Conservation (phyloP, 2,888 invertebrate genomes). For the Lasioglossum leucozonium region DNA sequence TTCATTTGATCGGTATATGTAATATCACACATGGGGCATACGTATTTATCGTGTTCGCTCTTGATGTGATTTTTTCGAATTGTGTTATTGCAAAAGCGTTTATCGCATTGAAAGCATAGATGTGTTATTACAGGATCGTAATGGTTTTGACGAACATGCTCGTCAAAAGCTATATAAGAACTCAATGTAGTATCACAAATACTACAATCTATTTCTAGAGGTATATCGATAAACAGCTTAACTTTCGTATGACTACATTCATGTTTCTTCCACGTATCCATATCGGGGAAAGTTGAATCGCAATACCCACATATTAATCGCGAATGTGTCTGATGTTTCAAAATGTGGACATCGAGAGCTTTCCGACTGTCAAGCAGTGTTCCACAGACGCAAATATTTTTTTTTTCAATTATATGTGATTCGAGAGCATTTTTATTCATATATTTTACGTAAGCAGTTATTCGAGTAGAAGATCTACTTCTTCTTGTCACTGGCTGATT, state of each 20-base stretch:
- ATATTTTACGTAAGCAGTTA: not conserved
- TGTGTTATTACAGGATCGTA: conserved; percentile 52
- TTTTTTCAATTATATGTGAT: not conserved
- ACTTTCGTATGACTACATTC: conserved; percentile 59
- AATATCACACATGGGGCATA: conserved; percentile 66
- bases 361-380: conserved; percentile 64
- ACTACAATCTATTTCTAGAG: conserved; percentile 62
- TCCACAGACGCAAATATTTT: conserved; percentile 64
- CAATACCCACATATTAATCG: conserved; percentile 74
- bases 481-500: not conserved
- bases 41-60: conserved; percentile 57
- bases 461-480: not conserved
- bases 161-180: conserved; percentile 68
- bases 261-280: conserved; percentile 68
- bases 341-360: conserved; percentile 57
- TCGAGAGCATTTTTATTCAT: not conserved
- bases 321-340: conserved; percentile 46
- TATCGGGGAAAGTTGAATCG: conserved; percentile 58
- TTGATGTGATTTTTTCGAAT: conserved; percentile 66
- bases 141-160: conserved; percentile 71
- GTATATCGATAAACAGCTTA: conserved; percentile 47
- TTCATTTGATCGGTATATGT: not conserved
- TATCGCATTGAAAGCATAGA: conserved; percentile 72
- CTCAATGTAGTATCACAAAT: conserved; percentile 59
- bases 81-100: conserved; percentile 64